phyloP scores from a whole-genome alignment of 2,113 vertebrate species.

The human (Homo sapiens) region GRCh38 chr7:125623001-125623500 shows the following conservation, averaged over 20 bases:
- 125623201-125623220: neutral
- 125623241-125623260: neutral
- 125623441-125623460: neutral
- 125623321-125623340: neutral
- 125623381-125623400: neutral
- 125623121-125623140: constrained; percentile 23
- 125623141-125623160: neutral
- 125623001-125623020: neutral
- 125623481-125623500: neutral
- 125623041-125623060: neutral
- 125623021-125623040: neutral
- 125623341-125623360: neutral
- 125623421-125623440: neutral
- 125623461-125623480: neutral
- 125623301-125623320: neutral
- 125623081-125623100: neutral
- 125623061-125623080: neutral
- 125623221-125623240: neutral
- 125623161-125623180: neutral
- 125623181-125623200: neutral
- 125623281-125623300: neutral
- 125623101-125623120: constrained; percentile 28
- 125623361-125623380: neutral
- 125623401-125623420: neutral
- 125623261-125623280: neutral